Percentiles rank a stretch among this genome's conserved stretches.
phyloP scores from a whole-genome alignment of 1,140 invertebrate species.

The Pseudomyrmex gracilis region DNA sequence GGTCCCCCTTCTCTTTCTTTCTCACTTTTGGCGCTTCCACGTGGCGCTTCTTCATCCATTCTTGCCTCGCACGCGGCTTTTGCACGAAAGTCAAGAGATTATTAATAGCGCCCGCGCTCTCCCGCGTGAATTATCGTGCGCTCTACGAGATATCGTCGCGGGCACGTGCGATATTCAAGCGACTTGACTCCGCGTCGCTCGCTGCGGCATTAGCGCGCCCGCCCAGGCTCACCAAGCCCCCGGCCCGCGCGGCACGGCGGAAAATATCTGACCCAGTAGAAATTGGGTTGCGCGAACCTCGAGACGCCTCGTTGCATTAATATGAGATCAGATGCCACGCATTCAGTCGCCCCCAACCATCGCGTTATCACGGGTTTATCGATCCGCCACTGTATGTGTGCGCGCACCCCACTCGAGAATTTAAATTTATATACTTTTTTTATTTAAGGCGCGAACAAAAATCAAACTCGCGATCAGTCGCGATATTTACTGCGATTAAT shows the following conservation, averaged over 20 bases:
- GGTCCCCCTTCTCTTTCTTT: neutral
- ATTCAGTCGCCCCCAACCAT: conserved; percentile 15
- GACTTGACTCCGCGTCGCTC: conserved; percentile 52
- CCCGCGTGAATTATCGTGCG: conserved; percentile 71
- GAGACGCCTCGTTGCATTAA: conserved; percentile 58
- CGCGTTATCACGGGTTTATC: conserved; percentile 36
- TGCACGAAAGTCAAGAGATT: conserved; percentile 70
- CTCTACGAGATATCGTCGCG: conserved; percentile 64
- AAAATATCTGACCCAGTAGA: conserved; percentile 58
- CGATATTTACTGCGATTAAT: neutral
- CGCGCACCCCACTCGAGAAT: neutral
- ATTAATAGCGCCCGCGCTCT: conserved; percentile 68
- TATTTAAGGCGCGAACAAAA: too few species aligned
- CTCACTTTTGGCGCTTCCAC: conserved; percentile 17
- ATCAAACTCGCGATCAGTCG: too few species aligned
- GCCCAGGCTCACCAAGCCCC: neutral
- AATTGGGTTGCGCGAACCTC: conserved; percentile 51
- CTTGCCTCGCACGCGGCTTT: conserved; percentile 63
- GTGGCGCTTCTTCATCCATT: conserved; percentile 53
- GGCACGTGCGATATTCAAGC: conserved; percentile 70
- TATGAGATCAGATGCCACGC: conserved; percentile 57
- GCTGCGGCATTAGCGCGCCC: conserved; percentile 58
- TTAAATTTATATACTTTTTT: neutral
- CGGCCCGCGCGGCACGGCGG: neutral
- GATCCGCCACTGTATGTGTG: conserved; percentile 2